Evolutionary conservation across 2,888 invertebrate genomes (phyloP).

Genomic region (Tenthredo livida): DNA sequence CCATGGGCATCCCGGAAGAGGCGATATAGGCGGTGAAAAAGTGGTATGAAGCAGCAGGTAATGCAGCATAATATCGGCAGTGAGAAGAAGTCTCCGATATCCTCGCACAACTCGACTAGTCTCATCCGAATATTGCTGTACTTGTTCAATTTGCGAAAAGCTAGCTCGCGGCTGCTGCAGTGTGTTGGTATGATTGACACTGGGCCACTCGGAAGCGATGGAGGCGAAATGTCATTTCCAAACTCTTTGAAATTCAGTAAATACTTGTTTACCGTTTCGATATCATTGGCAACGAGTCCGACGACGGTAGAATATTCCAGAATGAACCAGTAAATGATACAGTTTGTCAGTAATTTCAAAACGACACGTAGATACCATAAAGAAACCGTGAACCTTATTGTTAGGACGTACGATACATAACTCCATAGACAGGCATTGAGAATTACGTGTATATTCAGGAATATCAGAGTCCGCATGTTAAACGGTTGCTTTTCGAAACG

Average conservation of each 20-base stretch:
- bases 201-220: background rate
- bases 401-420: background rate
- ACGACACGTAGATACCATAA: background rate
- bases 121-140: background rate
- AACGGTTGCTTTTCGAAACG: background rate
- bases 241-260: background rate
- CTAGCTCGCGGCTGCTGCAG: background rate
- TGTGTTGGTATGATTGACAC: background rate
- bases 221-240: background rate
- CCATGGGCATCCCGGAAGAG: background rate
- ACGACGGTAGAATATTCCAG: background rate
- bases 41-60: background rate
- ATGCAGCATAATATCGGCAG: background rate
- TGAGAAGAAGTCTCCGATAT: background rate
- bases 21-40: background rate
- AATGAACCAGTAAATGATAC: background rate
- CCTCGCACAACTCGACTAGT: background rate
- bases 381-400: rapidly evolving
- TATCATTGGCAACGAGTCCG: background rate
- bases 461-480: background rate
- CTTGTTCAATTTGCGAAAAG: background rate
- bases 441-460: background rate
- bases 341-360: background rate
- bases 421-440: background rate
- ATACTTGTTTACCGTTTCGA: background rate